These are phyloP conservation scores for Sminthurinus signatus DNA, from an alignment of 1,140 invertebrate genomes.

Conservation along the genomic window DNA sequence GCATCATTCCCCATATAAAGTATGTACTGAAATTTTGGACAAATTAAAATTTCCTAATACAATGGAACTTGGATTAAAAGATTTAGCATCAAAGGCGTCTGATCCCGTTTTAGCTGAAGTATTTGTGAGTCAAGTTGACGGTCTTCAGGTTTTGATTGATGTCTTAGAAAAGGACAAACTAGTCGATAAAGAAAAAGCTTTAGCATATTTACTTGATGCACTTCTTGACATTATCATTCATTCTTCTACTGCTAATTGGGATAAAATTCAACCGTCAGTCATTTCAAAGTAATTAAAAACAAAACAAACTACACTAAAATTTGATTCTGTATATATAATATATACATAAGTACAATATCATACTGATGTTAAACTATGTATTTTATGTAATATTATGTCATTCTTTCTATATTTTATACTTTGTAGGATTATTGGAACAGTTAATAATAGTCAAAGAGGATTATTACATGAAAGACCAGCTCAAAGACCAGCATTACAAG, in stretches of 20 bases:
- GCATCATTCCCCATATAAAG: conserved; percentile 25
- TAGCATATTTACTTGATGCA: conserved; percentile 27
- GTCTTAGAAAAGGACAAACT: conserved; percentile 34
- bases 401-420: too few species aligned
- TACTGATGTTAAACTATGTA: too few species aligned
- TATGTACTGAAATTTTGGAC: conserved; percentile 29
- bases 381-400: too few species aligned
- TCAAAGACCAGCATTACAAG: conserved; percentile 28
- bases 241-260: conserved; percentile 30
- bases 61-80: conserved; percentile 24
- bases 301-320: too few species aligned
- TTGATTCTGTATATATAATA: too few species aligned
- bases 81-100: conserved; percentile 20
- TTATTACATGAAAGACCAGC: conserved; percentile 12
- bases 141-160: conserved; percentile 26
- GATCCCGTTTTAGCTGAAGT: conserved; percentile 32
- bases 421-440: too few species aligned
- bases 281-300: conserved; percentile 37
- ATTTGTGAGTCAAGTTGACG: conserved; percentile 25
- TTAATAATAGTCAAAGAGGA: conserved; percentile 22
- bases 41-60: conserved; percentile 25
- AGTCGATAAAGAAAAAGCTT: conserved; percentile 16
- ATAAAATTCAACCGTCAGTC: conserved; percentile 28
- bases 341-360: too few species aligned
- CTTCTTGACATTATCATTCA: conserved; percentile 31